These are phyloP conservation scores for Stratiomys singularior DNA, from an alignment of 2,888 invertebrate species.

Conservation along the genomic window DNA sequence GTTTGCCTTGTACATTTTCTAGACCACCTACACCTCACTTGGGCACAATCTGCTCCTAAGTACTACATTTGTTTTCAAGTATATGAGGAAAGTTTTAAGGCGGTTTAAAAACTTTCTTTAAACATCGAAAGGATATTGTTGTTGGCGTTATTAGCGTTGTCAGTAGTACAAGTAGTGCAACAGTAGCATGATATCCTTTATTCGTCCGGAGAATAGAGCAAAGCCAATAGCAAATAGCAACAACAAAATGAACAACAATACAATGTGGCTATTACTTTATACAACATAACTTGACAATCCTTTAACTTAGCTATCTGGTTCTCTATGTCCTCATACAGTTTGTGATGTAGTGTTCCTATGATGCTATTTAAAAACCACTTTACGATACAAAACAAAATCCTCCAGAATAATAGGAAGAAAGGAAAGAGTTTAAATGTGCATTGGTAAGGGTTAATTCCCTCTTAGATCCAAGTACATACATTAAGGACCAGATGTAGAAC, in stretches of 20 bases:
- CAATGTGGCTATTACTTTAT: conserved; percentile 23
- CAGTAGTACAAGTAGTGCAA: too few relatives aligned
- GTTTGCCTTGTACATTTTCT: not conserved
- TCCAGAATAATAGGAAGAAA: too few relatives aligned
- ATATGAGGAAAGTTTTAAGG: conserved; percentile 44
- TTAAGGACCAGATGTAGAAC: too few relatives aligned
- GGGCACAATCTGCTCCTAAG: conserved; percentile 48
- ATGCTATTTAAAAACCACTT: conserved; percentile 21
- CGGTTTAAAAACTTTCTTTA: conserved; percentile 27
- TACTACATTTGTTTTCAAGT: conserved; percentile 45
- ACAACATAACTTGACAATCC: conserved; percentile 10
- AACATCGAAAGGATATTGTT: not conserved
- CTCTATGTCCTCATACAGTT: too few relatives aligned
- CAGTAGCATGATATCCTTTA: not conserved
- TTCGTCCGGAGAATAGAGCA: not conserved
- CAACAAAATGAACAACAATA: not conserved
- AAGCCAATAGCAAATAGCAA: not conserved
- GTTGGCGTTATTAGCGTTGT: not conserved
- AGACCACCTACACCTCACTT: not conserved
- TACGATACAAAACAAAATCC: conserved; percentile 1
- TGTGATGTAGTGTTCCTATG: not conserved
- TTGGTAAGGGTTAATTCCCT: too few relatives aligned
- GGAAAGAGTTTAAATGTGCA: too few relatives aligned
- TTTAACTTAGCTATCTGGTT: conserved; percentile 4
- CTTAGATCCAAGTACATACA: too few relatives aligned